Evolutionary conservation across 2,888 invertebrate species (phyloP).

Genomic region (Andrena dorsata): DNA sequence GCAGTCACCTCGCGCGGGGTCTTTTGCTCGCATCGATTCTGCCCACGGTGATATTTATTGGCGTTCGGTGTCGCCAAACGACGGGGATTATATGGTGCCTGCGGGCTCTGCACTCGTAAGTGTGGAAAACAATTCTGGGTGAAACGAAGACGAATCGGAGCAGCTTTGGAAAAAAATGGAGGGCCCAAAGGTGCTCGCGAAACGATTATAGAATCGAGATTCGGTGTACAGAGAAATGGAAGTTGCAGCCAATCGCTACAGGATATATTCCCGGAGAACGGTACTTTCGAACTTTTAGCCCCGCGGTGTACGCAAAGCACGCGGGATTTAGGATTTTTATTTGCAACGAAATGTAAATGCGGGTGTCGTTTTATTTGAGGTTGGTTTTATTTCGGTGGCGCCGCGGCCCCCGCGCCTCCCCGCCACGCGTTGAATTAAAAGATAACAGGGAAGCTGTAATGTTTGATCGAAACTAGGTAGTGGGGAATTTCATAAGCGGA

Average conservation of each 20-base stretch:
- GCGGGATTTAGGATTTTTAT: constrained; percentile 3
- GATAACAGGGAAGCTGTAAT: neutral
- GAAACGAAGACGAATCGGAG: no score
- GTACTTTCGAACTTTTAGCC: neutral
- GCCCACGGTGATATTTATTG: constrained; percentile 26
- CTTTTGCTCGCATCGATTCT: constrained; percentile 27
- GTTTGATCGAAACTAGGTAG: neutral
- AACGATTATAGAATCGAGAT: no score
- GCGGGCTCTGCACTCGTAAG: neutral
- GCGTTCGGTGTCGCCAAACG: neutral
- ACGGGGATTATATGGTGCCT: neutral
- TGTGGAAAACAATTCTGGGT: neutral
- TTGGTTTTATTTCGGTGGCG: neutral
- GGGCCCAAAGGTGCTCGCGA: no score
- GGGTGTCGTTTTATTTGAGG: constrained; percentile 1
- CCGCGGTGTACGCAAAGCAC: neutral
- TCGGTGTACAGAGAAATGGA: no score
- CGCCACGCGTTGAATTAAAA: constrained; percentile 12
- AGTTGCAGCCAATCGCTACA: no score
- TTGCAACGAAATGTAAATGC: constrained; percentile 18
- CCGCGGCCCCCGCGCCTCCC: neutral
- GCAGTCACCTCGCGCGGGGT: constrained; percentile 37
- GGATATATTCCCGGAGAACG: no score
- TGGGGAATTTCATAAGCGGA: constrained; percentile 2
- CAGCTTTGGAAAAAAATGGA: no score